Percentiles rank a stretch among this genome's conserved stretches.
Evolutionary conservation across 2,797 vertebrate species (phyloP).

Genomic region (Orientallactaga sibirica): DNA sequence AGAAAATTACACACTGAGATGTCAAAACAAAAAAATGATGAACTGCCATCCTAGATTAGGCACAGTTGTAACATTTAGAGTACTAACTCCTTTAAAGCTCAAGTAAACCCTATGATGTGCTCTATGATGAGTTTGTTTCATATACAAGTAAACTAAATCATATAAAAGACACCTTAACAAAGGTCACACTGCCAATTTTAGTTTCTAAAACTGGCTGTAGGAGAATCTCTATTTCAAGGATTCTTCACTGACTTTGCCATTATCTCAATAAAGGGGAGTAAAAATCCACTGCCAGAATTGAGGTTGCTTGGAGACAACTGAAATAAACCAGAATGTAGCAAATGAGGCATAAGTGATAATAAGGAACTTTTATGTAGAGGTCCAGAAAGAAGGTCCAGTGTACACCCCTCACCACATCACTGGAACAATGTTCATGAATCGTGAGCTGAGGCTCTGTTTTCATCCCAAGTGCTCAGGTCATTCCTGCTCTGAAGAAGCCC

Average conservation of each 20-base stretch:
- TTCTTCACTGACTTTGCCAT: not conserved
- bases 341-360: not conserved
- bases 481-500: not conserved
- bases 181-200: not conserved
- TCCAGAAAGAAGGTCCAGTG: not conserved
- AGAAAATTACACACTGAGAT: slow-evolving; percentile 7
- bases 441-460: not conserved
- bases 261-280: not conserved
- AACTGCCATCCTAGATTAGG: not conserved
- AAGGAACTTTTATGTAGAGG: not conserved
- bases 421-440: not conserved
- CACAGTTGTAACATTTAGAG: not conserved
- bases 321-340: not conserved
- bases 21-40: not conserved
- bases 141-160: not conserved
- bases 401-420: not conserved
- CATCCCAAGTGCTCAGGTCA: accelerated
- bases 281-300: not conserved
- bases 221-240: not conserved
- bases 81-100: slow-evolving; percentile 1
- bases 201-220: not conserved
- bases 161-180: not conserved
- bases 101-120: not conserved
- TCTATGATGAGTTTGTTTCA: not conserved
- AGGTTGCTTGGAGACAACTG: not conserved